Evolutionary conservation across 2,797 vertebrate species (phyloP).

Genomic region (Nyctibius grandis): DNA sequence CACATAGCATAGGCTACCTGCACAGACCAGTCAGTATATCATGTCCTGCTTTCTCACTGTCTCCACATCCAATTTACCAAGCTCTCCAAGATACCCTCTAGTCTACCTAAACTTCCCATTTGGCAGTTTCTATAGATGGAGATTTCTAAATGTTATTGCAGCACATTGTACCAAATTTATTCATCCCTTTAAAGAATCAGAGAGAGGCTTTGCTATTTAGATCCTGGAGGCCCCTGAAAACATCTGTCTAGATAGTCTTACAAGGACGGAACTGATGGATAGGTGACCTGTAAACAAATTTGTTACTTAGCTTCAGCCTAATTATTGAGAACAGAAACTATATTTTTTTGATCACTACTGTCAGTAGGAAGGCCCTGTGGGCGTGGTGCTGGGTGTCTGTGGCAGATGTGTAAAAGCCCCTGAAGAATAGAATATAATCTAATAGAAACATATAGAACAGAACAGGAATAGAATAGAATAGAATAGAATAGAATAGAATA

Average conservation of each 20-base stretch:
- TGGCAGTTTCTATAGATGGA: not conserved
- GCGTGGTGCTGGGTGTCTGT: not conserved
- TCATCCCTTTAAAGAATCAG: not conserved
- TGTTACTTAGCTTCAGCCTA: not conserved
- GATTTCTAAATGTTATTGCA: not conserved
- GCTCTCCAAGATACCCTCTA: not conserved
- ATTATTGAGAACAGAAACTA: not conserved
- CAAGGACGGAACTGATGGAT: not conserved
- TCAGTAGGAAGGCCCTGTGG: not conserved
- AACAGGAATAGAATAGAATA: too few relatives aligned
- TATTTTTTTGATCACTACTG: not conserved
- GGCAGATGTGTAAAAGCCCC: not conserved
- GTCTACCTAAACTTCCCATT: not conserved
- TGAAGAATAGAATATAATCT: not conserved
- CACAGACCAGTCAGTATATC: not conserved
- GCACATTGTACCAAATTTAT: not conserved
- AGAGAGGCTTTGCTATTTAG: not conserved
- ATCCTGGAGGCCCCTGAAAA: not conserved
- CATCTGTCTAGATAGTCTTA: not conserved
- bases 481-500: too few relatives aligned
- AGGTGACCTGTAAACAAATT: not conserved
- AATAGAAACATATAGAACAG: too few relatives aligned
- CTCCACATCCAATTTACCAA: not conserved
- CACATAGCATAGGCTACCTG: not conserved
- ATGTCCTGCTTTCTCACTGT: not conserved